phyloP scores from a whole-genome alignment of 2,888 invertebrate genomes.

The Callyntrura guangdongensis region DNA sequence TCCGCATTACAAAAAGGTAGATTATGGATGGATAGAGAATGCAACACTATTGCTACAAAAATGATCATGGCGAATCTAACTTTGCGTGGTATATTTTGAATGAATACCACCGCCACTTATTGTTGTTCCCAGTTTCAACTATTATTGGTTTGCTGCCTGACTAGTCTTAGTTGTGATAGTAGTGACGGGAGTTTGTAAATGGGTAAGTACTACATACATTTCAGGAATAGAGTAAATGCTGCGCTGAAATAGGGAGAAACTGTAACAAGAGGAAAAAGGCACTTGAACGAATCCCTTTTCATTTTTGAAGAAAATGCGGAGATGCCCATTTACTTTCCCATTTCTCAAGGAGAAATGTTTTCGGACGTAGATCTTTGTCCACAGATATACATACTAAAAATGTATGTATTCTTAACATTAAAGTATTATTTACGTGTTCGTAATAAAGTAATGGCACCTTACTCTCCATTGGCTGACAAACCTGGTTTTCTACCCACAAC shows the following conservation, averaged over 20 bases:
- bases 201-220: not conserved
- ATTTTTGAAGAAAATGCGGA: not conserved
- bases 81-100: no score
- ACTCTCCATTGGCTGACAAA: no score
- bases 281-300: constrained; percentile 53
- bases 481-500: not conserved
- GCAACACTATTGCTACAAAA: not conserved
- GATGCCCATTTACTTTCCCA: no score
- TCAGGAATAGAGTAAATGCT: not conserved
- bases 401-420: no score
- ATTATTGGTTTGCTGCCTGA: constrained; percentile 1
- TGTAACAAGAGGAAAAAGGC: constrained; percentile 33
- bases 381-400: no score
- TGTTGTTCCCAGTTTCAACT: no score
- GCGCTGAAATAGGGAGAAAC: constrained; percentile 6
- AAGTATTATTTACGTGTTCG: no score
- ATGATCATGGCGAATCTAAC: not conserved
- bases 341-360: not conserved
- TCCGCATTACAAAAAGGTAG: not conserved
- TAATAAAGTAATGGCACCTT: no score
- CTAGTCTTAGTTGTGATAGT: not conserved
- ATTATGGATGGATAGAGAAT: not conserved
- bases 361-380: no score
- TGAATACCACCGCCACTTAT: not conserved
- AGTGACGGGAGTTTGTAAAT: not conserved